Percentiles rank a stretch among this genome's conserved stretches.
Conservation (phyloP, 2,888 invertebrate genomes). For the Aphrophora alni region DNA sequence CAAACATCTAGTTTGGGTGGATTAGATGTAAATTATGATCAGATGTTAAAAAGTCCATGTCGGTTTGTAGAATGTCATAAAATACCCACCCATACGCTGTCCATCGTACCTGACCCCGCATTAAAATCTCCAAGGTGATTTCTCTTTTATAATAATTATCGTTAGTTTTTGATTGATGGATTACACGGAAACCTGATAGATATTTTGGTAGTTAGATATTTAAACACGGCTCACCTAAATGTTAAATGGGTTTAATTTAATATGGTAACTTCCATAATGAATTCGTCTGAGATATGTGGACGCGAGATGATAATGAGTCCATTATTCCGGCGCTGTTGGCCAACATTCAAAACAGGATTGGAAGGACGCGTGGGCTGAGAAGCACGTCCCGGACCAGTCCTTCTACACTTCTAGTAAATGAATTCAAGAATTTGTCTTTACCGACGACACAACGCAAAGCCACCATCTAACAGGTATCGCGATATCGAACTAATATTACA, state of each 20-base stretch:
- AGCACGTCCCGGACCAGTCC: neutral
- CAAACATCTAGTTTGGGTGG: no score
- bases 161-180: neutral
- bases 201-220: neutral
- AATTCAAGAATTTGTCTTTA: conserved; percentile 6
- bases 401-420: neutral
- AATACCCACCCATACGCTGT: no score
- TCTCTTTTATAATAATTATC: neutral
- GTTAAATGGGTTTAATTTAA: neutral
- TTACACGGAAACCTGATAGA: neutral
- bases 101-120: neutral
- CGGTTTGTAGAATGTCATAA: no score
- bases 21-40: no score
- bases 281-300: neutral
- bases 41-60: no score
- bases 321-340: neutral
- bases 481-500: no score
- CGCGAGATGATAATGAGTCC: neutral
- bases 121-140: neutral
- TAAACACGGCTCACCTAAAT: neutral
- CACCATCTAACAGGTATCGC: neutral
- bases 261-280: neutral
- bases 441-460: neutral
- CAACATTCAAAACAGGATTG: conserved; percentile 9
- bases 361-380: neutral